phyloP scores from a whole-genome alignment of 2,888 invertebrate species.

The Drosophila demipolita region DNA sequence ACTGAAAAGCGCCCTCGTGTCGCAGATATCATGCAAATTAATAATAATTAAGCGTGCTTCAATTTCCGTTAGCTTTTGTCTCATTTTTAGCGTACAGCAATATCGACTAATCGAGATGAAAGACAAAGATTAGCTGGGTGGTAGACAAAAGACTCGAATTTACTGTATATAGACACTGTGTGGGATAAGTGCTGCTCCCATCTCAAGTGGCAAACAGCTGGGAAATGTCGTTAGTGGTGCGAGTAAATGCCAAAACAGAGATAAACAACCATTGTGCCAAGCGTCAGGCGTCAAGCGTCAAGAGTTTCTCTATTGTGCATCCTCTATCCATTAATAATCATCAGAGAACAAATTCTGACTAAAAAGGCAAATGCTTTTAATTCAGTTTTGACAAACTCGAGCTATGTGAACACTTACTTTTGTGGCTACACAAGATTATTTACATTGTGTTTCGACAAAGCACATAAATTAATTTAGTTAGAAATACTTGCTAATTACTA shows the following conservation, averaged over 20 bases:
- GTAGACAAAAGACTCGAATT: constrained; percentile 13
- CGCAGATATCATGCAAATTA: constrained; percentile 75
- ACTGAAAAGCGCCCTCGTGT: constrained; percentile 49
- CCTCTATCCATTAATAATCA: not conserved
- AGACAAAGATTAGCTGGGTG: constrained; percentile 38
- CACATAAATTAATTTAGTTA: not conserved
- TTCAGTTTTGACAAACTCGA: not conserved
- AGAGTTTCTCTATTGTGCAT: not conserved
- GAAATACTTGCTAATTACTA: constrained; percentile 27
- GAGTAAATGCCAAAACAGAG: not conserved
- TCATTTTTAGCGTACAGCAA: constrained; percentile 17
- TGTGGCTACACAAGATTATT: not conserved
- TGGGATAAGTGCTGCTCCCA: constrained; percentile 13
- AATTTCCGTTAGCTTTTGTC: constrained; percentile 55
- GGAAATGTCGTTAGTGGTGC: constrained; percentile 5
- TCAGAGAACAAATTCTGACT: not conserved
- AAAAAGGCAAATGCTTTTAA: not conserved
- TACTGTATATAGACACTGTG: not conserved
- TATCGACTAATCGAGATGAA: constrained; percentile 42
- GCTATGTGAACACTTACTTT: not conserved
- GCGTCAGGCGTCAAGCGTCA: not conserved
- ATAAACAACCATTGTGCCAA: constrained; percentile 17
- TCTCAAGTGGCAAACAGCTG: constrained; percentile 22
- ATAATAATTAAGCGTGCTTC: constrained; percentile 74
- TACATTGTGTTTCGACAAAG: not conserved